Base-by-base conservation (phyloP, 2,797 vertebrate species). In the Galago senegalensis region DNA sequence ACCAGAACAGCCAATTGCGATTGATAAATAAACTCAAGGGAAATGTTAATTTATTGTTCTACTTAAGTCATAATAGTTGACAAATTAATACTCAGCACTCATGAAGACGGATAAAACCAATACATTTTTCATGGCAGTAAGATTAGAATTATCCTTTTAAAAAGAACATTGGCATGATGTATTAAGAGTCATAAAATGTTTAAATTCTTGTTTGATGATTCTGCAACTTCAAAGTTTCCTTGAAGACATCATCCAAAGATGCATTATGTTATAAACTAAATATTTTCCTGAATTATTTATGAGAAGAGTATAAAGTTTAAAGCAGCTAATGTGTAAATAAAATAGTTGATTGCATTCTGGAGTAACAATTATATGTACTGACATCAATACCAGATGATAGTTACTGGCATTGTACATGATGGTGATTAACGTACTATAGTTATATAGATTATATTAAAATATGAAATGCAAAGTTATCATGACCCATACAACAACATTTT, bases 191-290 rank as follows among this genome's bases (percentile, higher is more conserved):
- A 63, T 61, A 67, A 77, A 79, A 82, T 91, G 14, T 69, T 94
- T 88, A 88, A 58, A 92, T 90, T 65, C 21, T 65, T 97, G 5
- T 81, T 84, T 92, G 67, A 83, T 70, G 37, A 65, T 58, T 53
- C 53, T 73, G 7, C 5, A 73, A 69, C 37, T 88, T 93, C 49
- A 25, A 92, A n/a, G 46, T 86, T 96, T 88, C 46, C 58, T 43
- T 72, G 69, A 82, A 94, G 34, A 81, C 31, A 85, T 23, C 90
- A 83, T 83, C 29, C 31, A 80, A 92, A 84, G 31, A 89, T 23
- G 49, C 31, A 31, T 73, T 3, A 83, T 29, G 27, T 25, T 43
- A 83, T 43, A 82, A 83, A 63, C 7, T 65, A 94, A 79, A 12
- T 37, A 49, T 88, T 73, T 87, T 93, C 81, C 60, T 77, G 13